Conservation (phyloP, 1,140 invertebrate genomes). For the Centruroides vittatus region DNA sequence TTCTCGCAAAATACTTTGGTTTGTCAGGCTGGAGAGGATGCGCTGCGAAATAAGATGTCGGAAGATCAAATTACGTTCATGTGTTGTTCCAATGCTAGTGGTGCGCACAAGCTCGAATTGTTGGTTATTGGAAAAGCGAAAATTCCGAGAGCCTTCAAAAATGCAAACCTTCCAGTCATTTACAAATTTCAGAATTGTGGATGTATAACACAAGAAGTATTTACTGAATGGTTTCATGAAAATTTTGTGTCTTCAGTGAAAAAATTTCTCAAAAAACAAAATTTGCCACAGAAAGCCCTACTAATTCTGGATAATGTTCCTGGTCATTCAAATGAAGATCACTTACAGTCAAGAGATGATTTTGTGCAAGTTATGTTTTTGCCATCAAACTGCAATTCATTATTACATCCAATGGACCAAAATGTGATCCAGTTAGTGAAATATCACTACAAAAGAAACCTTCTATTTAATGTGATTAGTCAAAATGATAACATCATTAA, state of each 20-base stretch:
- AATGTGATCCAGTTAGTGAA: neutral
- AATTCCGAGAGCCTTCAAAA: neutral
- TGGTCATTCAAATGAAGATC: neutral
- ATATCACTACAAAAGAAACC: no score
- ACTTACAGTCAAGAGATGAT: neutral
- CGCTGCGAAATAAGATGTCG: neutral
- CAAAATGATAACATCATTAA: no score
- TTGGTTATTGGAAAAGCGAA: neutral
- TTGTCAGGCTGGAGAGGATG: no score
- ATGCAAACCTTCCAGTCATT: neutral
- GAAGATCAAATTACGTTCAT: neutral
- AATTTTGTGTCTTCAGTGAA: neutral
- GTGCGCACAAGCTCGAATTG: neutral
- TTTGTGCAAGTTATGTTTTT: neutral
- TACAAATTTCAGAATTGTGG: neutral
- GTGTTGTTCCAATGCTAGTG: neutral
- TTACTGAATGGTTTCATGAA: neutral
- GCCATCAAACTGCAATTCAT: neutral
- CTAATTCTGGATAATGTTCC: slow-evolving; percentile 1
- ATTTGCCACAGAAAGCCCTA: neutral
- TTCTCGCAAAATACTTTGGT: no score
- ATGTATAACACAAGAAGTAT: neutral
- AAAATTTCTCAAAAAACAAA: slow-evolving; percentile 1
- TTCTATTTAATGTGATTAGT: no score
- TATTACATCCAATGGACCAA: neutral